These are phyloP conservation scores for Onychomys leucogaster DNA, from an alignment of 2,797 vertebrate genomes.

Conservation along the genomic window DNA sequence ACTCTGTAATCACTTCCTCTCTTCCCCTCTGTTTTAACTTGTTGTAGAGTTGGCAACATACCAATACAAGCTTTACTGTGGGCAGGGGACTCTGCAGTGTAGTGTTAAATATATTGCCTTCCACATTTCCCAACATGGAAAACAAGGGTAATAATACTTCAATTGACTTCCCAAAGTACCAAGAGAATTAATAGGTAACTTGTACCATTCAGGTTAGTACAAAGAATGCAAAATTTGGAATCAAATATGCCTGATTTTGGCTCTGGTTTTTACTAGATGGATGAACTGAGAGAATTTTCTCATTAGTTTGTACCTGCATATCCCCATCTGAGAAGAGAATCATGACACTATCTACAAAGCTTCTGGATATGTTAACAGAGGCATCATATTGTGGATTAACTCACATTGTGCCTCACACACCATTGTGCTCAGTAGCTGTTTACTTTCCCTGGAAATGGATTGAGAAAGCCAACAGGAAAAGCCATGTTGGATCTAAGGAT, in stretches of 20 bases:
- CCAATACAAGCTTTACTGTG: background rate
- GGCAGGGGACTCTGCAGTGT: background rate
- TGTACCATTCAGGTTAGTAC: no score
- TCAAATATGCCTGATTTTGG: background rate
- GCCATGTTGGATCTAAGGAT: background rate
- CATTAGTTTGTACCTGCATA: background rate
- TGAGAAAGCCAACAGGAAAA: background rate
- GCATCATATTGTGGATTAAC: background rate
- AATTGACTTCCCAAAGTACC: background rate
- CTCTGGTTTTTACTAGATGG: background rate
- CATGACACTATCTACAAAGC: background rate
- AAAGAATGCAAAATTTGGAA: background rate
- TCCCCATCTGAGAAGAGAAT: background rate
- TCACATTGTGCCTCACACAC: background rate
- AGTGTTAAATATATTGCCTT: background rate
- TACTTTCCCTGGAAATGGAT: background rate
- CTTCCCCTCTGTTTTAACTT: background rate
- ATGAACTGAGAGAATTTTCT: background rate
- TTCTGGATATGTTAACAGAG: background rate
- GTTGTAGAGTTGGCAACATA: accelerated
- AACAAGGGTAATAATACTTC: background rate
- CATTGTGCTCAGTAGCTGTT: background rate
- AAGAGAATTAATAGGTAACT: background rate
- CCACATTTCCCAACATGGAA: background rate
- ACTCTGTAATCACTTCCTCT: background rate